Evolutionary conservation across 2,888 invertebrate species (phyloP).

Genomic region (Neoitamus cyanurus): DNA sequence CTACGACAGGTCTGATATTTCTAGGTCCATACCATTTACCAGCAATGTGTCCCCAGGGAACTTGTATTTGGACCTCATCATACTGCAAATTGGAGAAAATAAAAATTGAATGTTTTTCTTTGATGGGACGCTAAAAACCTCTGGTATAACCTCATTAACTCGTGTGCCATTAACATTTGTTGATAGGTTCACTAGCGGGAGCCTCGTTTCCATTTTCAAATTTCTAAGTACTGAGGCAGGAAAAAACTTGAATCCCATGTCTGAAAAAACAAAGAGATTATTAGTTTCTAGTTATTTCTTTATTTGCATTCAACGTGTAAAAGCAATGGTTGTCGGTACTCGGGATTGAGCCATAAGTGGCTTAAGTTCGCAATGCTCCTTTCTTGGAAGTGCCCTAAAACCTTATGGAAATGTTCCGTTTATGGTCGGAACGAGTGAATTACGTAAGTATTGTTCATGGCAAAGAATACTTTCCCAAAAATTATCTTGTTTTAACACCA

Average conservation of each 20-base stretch:
- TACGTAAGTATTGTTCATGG: no score
- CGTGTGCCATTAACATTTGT: background rate
- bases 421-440: no score
- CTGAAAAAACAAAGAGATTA: background rate
- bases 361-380: no score
- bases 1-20: conserved; percentile 74
- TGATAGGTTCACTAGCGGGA: background rate
- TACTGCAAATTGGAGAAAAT: conserved; percentile 53
- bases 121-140: background rate
- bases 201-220: background rate
- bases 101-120: background rate
- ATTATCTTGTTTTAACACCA: no score
- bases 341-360: no score
- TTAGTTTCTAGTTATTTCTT: no score
- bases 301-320: no score
- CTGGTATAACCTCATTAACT: background rate
- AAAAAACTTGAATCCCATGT: background rate
- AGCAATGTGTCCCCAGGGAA: conserved; percentile 76
- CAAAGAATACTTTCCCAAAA: no score
- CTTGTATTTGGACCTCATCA: conserved; percentile 75
- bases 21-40: conserved; percentile 78
- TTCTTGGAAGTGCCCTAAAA: no score
- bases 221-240: background rate
- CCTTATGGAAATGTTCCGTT: no score
- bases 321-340: no score